Conservation (phyloP, 2,888 invertebrate genomes). For the Hemaris fuciformis region DNA sequence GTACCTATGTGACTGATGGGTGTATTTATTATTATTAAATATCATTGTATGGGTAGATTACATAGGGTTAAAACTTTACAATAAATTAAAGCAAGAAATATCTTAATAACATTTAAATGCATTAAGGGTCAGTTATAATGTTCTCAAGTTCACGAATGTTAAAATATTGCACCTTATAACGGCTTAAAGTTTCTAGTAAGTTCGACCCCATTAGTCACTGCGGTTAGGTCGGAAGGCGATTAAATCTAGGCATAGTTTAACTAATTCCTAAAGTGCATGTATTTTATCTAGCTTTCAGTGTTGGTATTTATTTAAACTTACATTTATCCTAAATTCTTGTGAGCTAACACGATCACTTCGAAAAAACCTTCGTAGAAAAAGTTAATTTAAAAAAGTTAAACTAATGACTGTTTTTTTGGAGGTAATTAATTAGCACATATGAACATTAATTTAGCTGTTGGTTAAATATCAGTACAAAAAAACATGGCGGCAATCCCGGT, state of each 20-base stretch:
- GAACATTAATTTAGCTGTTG: no score
- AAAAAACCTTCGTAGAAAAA: background rate
- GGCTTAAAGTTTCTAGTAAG: background rate
- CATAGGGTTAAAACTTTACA: no score
- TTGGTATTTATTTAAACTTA: background rate
- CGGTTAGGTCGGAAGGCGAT: background rate
- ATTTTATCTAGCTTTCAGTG: background rate
- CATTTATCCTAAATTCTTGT: background rate
- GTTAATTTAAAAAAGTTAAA: background rate
- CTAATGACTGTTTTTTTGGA: background rate
- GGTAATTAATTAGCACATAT: no score
- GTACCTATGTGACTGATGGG: no score
- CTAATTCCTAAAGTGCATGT: background rate
- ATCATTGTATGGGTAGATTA: no score
- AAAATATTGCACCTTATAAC: background rate
- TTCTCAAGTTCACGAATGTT: background rate
- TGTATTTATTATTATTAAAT: no score
- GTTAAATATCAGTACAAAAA: no score
- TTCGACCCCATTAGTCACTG: background rate
- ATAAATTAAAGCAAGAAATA: no score
- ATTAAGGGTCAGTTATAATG: no score
- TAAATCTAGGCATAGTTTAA: conserved; percentile 2
- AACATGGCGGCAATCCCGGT: no score
- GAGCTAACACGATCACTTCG: background rate
- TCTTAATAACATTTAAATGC: no score